Conservation (phyloP, 2,888 invertebrate species). For the Cosmopolites sordidus region DNA sequence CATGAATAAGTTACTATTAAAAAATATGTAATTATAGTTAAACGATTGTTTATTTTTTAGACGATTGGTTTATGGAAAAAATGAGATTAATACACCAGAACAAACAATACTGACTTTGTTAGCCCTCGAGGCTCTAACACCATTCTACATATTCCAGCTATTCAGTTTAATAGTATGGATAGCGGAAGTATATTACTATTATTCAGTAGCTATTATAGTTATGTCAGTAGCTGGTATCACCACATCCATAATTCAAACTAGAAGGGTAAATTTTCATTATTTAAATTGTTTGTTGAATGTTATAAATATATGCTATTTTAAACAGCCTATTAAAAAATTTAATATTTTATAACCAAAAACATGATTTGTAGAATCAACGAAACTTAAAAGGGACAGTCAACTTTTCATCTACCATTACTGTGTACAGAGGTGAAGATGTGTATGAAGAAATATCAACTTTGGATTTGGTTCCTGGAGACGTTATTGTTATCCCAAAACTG, state of each 20-base stretch:
- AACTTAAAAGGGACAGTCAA: slow-evolving; percentile 85
- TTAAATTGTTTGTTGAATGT: too few relatives aligned
- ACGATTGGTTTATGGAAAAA: slow-evolving; percentile 74
- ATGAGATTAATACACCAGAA: slow-evolving; percentile 79
- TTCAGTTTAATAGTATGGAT: slow-evolving; percentile 88
- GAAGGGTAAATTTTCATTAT: slow-evolving; percentile 64
- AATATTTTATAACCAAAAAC: too few relatives aligned
- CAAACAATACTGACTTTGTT: slow-evolving; percentile 68
- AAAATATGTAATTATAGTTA: not conserved
- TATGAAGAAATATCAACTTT: slow-evolving; percentile 63
- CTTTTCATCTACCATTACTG: slow-evolving; percentile 61
- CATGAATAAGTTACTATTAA: too few relatives aligned
- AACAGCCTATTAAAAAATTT: too few relatives aligned
- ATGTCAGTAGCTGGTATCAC: slow-evolving; percentile 81
- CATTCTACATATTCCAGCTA: slow-evolving; percentile 93
- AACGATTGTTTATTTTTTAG: slow-evolving; percentile 47
- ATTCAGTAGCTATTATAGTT: slow-evolving; percentile 77
- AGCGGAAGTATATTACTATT: slow-evolving; percentile 82
- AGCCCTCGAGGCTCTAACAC: slow-evolving; percentile 82
- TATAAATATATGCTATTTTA: too few relatives aligned
- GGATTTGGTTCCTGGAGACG: slow-evolving; percentile 82
- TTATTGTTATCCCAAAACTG: slow-evolving; percentile 74
- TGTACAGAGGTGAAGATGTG: slow-evolving; percentile 52
- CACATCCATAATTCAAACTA: slow-evolving; percentile 80
- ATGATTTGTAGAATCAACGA: slow-evolving; percentile 69